phyloP scores from a whole-genome alignment of 2,888 invertebrate species.

The Noctuana brunneofusca region DNA sequence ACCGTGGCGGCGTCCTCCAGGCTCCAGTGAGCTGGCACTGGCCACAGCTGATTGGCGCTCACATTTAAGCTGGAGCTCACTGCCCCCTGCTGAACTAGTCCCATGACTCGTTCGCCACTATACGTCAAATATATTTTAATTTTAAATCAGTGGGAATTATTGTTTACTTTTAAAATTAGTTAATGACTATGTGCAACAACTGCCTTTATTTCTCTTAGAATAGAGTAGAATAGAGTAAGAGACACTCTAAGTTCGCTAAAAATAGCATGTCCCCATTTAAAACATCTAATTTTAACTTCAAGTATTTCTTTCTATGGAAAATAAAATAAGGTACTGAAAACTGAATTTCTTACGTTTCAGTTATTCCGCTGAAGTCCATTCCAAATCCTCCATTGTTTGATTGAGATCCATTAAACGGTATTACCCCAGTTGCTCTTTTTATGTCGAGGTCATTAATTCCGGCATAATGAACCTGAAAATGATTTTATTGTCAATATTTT shows the following conservation, averaged over 20 bases:
- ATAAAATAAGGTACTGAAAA: not conserved
- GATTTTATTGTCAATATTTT: not conserved
- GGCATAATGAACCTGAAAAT: slow-evolving; percentile 53
- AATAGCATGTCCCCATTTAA: no score
- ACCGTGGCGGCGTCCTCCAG: slow-evolving; percentile 89
- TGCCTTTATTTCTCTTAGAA: no score
- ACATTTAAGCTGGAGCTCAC: slow-evolving; percentile 80
- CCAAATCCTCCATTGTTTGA: slow-evolving; percentile 41
- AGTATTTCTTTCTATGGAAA: not conserved
- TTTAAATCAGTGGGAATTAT: not conserved
- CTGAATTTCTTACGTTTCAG: slow-evolving; percentile 47
- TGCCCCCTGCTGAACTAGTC: slow-evolving; percentile 78
- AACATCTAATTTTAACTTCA: not conserved
- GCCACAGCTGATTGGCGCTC: slow-evolving; percentile 81
- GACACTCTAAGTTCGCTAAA: no score
- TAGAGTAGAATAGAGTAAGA: no score
- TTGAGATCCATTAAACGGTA: slow-evolving; percentile 19
- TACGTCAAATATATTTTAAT: not conserved
- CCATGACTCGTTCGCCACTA: slow-evolving; percentile 81
- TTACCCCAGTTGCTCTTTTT: slow-evolving; percentile 46
- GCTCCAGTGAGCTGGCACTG: slow-evolving; percentile 86
- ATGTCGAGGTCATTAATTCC: slow-evolving; percentile 49
- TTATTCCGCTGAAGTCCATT: slow-evolving; percentile 61
- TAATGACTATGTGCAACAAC: not conserved
- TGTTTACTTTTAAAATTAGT: not conserved